These are phyloP conservation scores for Drosophila merina DNA, from an alignment of 2,888 invertebrate species.

Conservation along the genomic window DNA sequence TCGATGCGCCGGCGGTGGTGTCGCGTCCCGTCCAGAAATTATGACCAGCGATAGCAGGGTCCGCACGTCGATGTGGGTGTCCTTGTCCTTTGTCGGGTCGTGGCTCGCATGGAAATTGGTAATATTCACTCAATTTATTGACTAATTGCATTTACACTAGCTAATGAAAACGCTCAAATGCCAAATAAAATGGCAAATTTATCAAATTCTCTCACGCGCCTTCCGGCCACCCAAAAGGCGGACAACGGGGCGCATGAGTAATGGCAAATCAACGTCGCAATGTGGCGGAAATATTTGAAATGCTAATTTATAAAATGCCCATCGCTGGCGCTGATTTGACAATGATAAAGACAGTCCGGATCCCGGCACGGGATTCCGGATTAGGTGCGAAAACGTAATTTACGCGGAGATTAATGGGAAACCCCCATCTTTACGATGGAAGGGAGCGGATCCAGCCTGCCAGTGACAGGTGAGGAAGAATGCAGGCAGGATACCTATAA, in stretches of 20 bases:
- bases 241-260: constrained; percentile 34
- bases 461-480: constrained; percentile 21
- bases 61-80: constrained; percentile 43
- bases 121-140: constrained; percentile 76
- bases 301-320: constrained; percentile 47
- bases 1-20: constrained; percentile 59
- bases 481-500: constrained; percentile 1
- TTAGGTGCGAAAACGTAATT: constrained; percentile 43
- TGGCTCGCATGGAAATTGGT: constrained; percentile 65
- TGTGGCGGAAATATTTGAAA: constrained; percentile 39
- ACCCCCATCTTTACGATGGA: constrained; percentile 14
- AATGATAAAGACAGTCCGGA: constrained; percentile 24
- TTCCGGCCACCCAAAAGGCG: not conserved
- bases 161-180: constrained; percentile 68
- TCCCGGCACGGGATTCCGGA: constrained; percentile 6
- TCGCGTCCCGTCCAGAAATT: constrained; percentile 48
- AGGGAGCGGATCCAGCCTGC: constrained; percentile 26
- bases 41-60: constrained; percentile 63
- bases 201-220: constrained; percentile 57
- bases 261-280: constrained; percentile 60
- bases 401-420: constrained; percentile 34
- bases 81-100: too few relatives aligned
- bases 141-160: constrained; percentile 70
- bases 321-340: constrained; percentile 25
- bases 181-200: constrained; percentile 72